Evolutionary conservation across 2,888 invertebrate species (phyloP), one percentile per base, ranked within the genome.

Genomic region (Doris montereyensis): DNA sequence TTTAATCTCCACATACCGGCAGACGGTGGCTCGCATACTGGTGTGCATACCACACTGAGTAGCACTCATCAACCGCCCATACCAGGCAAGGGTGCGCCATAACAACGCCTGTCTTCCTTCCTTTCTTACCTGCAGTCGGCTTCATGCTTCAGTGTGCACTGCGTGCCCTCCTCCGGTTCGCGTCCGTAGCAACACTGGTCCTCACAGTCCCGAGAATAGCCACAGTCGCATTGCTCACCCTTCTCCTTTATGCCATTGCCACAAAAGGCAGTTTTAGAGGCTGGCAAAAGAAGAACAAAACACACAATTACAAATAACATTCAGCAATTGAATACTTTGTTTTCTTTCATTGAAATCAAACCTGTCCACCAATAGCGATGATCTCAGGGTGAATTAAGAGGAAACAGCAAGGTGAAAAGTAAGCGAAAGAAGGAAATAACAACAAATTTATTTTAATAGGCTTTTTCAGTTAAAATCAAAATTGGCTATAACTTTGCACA

Each of bases 181-280:
- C 94, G 89, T 94, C 95, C 75, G 96, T 93, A 86, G 91, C 99
- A 99, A 82, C 94, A 95, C 87, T 96, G 95, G 83, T 93, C 95
- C 17, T 78, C 58, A 82, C 89, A 89, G 79, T 95, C 95, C 82
- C 95, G 95, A 87, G 96, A 96, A 91, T 97, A 99, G 78, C 99
- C 99, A 91, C 99, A 99, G 91, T 99, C 99, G 90, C 99, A 99
- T 92, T 99, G 97, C 92, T 99, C 99, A 71, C 97, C 97, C 32
- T 95, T 96, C 91, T 99, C 99, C 0, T 97, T 97, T 88, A 99
- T 97, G 92, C 98, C 98, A 92, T 99, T 99, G 77, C 99, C 99
- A 92, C 99, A 99, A 94, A 99, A 99, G 34, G 99, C 97, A 78
- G 95, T 95, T 92, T 97, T 96, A 24, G 97, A 96, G 90, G 97